Evolutionary conservation across 2,888 invertebrate genomes (phyloP).

Genomic region (Electrophaes corylata): DNA sequence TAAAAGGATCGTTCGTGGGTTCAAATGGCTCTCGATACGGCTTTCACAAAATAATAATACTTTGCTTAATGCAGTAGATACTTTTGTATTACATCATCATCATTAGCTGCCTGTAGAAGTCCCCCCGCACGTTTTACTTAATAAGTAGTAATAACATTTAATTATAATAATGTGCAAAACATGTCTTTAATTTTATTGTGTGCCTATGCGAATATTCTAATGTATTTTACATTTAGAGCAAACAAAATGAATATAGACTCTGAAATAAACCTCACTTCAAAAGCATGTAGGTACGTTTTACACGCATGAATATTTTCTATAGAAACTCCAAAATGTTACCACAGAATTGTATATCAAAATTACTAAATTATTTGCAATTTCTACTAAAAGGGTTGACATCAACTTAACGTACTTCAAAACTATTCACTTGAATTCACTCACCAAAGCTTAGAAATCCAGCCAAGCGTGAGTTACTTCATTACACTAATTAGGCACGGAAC

Average conservation of each 20-base stretch:
- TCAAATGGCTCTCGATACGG: no score
- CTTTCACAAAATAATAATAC: no score
- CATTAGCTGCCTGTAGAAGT: no score
- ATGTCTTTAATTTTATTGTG: no score
- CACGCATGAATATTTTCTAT: slow-evolving; percentile 1
- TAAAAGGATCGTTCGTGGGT: no score
- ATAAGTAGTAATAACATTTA: no score
- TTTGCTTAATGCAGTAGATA: no score
- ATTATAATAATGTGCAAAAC: no score
- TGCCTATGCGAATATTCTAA: neutral
- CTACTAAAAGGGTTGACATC: slow-evolving; percentile 36
- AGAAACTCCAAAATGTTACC: neutral
- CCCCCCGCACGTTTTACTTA: no score
- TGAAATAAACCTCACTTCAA: no score
- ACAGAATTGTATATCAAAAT: slow-evolving; percentile 1
- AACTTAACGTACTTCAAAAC: slow-evolving; percentile 23
- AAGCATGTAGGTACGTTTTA: neutral
- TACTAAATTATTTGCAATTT: slow-evolving; percentile 8
- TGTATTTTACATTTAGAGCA: neutral
- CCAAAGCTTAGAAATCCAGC: slow-evolving; percentile 50
- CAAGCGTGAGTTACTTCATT: slow-evolving; percentile 58
- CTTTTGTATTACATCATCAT: no score
- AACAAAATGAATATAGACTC: neutral
- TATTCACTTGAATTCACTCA: slow-evolving; percentile 55
- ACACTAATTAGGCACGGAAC: slow-evolving; percentile 59